phyloP scores from a whole-genome alignment of 2,797 vertebrate species.

The Eremophila alpestris region DNA sequence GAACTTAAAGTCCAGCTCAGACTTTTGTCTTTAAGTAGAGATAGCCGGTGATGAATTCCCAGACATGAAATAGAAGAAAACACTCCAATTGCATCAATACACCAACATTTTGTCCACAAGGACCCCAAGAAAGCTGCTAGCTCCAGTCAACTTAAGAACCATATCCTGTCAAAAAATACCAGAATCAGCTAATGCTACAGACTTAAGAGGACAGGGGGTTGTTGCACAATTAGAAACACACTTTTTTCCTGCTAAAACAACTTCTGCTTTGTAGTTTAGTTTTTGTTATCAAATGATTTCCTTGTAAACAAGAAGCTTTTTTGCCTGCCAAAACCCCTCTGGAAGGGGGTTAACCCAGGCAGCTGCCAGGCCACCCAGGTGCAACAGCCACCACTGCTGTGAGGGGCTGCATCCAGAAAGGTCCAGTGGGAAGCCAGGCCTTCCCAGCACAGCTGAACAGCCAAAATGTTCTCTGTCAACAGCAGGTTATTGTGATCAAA shows the following conservation, averaged over 20 bases:
- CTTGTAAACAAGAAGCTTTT: constrained; percentile 22
- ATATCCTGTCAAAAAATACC: neutral
- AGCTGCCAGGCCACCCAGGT: constrained; percentile 8
- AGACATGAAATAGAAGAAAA: neutral
- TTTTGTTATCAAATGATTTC: neutral
- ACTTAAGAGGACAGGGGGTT: neutral
- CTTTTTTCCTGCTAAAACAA: neutral
- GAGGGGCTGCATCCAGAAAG: neutral
- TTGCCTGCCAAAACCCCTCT: neutral
- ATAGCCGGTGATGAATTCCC: neutral
- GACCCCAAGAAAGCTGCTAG: neutral
- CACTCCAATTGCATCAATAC: neutral
- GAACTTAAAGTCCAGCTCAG: neutral
- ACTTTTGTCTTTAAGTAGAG: neutral
- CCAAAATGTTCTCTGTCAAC: neutral
- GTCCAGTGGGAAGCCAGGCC: neutral
- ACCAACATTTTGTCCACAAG: neutral
- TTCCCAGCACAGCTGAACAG: neutral
- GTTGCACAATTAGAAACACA: neutral
- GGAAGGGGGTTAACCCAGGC: neutral
- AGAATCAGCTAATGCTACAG: neutral
- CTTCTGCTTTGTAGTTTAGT: neutral
- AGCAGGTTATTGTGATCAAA: neutral
- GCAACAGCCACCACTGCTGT: neutral
- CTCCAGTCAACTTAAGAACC: neutral